Evolutionary conservation across 2,888 invertebrate species (phyloP).

Genomic region (Lomographa bimaculata): DNA sequence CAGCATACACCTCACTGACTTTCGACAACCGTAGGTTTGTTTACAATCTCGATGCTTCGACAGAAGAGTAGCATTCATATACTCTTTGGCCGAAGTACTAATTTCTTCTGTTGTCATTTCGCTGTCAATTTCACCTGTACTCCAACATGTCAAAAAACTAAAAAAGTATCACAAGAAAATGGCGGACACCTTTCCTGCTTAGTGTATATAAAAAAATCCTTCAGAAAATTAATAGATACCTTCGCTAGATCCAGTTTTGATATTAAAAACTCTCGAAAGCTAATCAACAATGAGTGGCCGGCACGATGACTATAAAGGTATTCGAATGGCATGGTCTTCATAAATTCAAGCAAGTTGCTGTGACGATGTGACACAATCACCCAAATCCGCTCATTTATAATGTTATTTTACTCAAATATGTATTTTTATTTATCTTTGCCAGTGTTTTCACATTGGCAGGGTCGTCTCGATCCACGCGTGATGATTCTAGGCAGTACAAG

Average conservation of each 20-base stretch:
- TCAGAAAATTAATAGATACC: neutral
- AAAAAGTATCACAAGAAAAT: too few relatives aligned
- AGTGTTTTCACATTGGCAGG: slow-evolving; percentile 91
- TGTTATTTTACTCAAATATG: slow-evolving; percentile 50
- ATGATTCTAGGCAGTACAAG: slow-evolving; percentile 74
- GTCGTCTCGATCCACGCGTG: slow-evolving; percentile 84
- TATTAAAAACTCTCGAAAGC: slow-evolving; percentile 4
- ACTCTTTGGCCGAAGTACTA: too few relatives aligned
- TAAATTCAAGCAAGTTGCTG: slow-evolving; percentile 6
- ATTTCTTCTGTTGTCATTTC: too few relatives aligned
- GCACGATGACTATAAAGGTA: slow-evolving; percentile 42
- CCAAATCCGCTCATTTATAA: slow-evolving; percentile 22
- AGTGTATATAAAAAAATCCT: slow-evolving; percentile 3
- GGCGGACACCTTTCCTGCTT: too few relatives aligned
- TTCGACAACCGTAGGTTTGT: too few relatives aligned
- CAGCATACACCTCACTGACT: too few relatives aligned
- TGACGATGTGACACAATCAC: slow-evolving; percentile 4
- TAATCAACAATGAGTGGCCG: slow-evolving; percentile 38
- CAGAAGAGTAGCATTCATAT: too few relatives aligned
- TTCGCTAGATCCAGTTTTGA: too few relatives aligned
- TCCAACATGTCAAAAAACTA: too few relatives aligned
- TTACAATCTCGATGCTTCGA: too few relatives aligned
- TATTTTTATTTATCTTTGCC: slow-evolving; percentile 85
- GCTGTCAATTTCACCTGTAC: too few relatives aligned
- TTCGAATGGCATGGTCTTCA: slow-evolving; percentile 33